Conservation (phyloP, 2,888 invertebrate genomes). For the Dasypogon diadema region DNA sequence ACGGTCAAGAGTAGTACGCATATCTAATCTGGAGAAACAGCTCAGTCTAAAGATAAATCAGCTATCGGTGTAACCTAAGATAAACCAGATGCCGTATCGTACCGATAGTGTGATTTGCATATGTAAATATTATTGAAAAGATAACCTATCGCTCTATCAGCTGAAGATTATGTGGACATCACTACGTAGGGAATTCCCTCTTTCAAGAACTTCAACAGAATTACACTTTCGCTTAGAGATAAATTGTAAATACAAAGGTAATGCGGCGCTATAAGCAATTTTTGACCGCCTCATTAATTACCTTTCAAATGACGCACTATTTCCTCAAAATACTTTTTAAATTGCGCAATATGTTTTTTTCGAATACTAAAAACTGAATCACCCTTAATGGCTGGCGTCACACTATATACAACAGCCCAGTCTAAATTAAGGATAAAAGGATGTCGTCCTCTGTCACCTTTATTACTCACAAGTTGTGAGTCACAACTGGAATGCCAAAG, state of each 20-base stretch:
- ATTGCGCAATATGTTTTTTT: constrained; percentile 5
- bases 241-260: too few species aligned
- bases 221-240: too few species aligned
- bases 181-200: not conserved
- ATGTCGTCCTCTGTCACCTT: constrained; percentile 11
- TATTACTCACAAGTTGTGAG: constrained; percentile 35
- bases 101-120: constrained; percentile 43
- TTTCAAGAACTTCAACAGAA: not conserved
- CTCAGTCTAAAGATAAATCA: constrained; percentile 19
- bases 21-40: constrained; percentile 7
- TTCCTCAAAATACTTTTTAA: not conserved
- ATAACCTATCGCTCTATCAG: constrained; percentile 29
- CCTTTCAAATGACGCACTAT: not conserved
- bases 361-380: not conserved
- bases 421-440: not conserved
- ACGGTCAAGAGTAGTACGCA: constrained; percentile 7
- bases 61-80: constrained; percentile 17
- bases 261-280: too few species aligned
- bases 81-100: not conserved
- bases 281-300: not conserved
- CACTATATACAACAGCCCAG: not conserved
- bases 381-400: not conserved
- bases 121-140: constrained; percentile 33
- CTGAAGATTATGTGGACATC: not conserved
- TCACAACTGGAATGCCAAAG: not conserved